Percentiles rank a stretch among this genome's conserved stretches.
Conservation (phyloP, 2,113 vertebrate genomes). For the Uropsilus gracilis region DNA sequence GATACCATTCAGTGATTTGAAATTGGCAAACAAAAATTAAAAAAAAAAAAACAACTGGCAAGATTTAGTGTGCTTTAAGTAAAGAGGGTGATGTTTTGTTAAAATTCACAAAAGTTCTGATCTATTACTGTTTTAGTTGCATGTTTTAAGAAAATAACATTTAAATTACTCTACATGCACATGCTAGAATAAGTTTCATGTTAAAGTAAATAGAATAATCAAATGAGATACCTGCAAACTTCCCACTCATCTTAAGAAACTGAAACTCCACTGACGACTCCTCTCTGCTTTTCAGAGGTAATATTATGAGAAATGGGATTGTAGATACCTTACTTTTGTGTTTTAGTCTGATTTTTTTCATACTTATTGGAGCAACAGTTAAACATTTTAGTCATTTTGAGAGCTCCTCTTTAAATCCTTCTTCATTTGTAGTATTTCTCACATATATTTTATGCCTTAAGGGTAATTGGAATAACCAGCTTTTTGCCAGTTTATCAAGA, state of each 20-base stretch:
- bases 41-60: slow-evolving; percentile 78
- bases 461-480: no score
- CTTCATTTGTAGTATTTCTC: slow-evolving; percentile 34
- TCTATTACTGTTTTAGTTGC: neutral
- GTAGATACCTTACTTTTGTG: neutral
- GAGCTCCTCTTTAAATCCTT: neutral
- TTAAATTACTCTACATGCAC: neutral
- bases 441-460: slow-evolving; percentile 3
- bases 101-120: neutral
- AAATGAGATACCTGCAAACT: neutral
- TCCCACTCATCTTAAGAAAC: neutral
- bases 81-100: slow-evolving; percentile 19
- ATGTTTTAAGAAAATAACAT: neutral
- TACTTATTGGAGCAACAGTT: neutral
- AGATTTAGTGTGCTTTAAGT: slow-evolving; percentile 77
- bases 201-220: neutral
- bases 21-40: slow-evolving; percentile 78
- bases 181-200: neutral
- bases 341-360: slow-evolving; percentile 2
- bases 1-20: slow-evolving; percentile 75
- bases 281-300: neutral
- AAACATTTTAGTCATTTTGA: neutral
- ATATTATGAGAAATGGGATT: neutral
- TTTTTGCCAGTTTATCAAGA: neutral
- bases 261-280: neutral